Base-by-base conservation (phyloP, 2,113 vertebrate genomes). In the Alaudala cheleensis region DNA sequence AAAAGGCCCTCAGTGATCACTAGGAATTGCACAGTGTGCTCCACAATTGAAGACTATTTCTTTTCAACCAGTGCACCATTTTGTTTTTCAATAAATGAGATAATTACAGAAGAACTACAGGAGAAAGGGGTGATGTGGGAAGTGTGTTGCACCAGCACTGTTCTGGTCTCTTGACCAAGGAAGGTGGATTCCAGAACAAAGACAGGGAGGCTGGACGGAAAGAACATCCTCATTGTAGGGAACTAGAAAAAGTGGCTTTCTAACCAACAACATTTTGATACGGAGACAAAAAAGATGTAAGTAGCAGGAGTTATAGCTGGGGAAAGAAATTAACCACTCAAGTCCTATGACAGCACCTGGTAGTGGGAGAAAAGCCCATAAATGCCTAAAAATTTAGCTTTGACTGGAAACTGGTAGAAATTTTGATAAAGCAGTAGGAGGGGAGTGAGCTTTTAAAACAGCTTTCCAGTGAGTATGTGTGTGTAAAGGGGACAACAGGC, bases 111-210 rank as follows among this genome's bases (percentile, higher is more conserved):
- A 83, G 42, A 70, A 39, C 5, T 2, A 1, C 10, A n/a, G 39
- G 47, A 62, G 21, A 61, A 71, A 31, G 5, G 6, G 4, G 1
- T 53, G 31, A 11, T 64, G 21, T 72, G 16, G 18, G 5, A 19
- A 40, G 2, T 18, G 6, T 71, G 65, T 34, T 34, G 21, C 3
- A 21, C 1, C 2, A 0, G 0, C 22, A 42, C 5, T 45, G 0
- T 54, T 58, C 25, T 58, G 14, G 8, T 71, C 19, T 80, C 51
- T 50, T 83, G n/a, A 50, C 22, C 28, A 39, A 45, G 28, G 14
- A 78, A 49, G 3, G 25, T 34, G 20, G 12, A 44, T 56, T 71
- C 14, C 49, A 67, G 33, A 81, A 56, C 15, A 45, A 34, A 15
- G 18, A 20, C 33, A 62, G 44, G 29, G 6, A 45, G 11, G 4